Evolutionary conservation across 2,797 vertebrate species (phyloP).

Genomic region (Limnodromus scolopaceus): DNA sequence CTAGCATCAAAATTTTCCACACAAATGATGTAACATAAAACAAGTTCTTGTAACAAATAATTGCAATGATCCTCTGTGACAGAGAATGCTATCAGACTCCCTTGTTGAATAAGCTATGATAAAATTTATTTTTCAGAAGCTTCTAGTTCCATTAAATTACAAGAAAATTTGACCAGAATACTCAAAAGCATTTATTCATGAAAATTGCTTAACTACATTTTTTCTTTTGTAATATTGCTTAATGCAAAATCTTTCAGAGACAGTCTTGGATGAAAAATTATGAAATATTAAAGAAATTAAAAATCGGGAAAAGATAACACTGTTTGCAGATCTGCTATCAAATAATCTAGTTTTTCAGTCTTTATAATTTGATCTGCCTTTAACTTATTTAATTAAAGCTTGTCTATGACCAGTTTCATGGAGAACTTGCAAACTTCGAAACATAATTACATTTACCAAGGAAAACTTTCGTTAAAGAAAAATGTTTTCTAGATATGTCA

Average conservation of each 20-base stretch:
- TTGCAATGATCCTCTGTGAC: background rate
- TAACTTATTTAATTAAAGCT: background rate
- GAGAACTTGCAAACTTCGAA: background rate
- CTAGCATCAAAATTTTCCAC: background rate
- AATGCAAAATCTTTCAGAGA: background rate
- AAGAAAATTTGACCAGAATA: background rate
- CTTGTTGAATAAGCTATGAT: background rate
- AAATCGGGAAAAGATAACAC: background rate
- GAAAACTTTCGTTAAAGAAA: background rate
- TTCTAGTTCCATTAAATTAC: background rate
- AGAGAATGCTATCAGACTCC: background rate
- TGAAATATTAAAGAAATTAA: background rate
- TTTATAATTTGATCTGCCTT: background rate
- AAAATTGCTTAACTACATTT: background rate
- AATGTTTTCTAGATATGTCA: background rate
- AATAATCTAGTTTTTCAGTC: background rate
- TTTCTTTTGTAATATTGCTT: background rate
- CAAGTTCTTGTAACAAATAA: background rate
- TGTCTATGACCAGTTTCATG: background rate
- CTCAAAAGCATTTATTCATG: background rate
- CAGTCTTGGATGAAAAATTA: background rate
- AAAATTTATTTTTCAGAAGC: background rate
- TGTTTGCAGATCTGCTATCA: background rate
- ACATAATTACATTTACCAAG: background rate
- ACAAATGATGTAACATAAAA: background rate